Evolutionary conservation across 2,113 vertebrate genomes (phyloP), one percentile per base, ranked within the genome.

Genomic region (Corydoras maculifer): DNA sequence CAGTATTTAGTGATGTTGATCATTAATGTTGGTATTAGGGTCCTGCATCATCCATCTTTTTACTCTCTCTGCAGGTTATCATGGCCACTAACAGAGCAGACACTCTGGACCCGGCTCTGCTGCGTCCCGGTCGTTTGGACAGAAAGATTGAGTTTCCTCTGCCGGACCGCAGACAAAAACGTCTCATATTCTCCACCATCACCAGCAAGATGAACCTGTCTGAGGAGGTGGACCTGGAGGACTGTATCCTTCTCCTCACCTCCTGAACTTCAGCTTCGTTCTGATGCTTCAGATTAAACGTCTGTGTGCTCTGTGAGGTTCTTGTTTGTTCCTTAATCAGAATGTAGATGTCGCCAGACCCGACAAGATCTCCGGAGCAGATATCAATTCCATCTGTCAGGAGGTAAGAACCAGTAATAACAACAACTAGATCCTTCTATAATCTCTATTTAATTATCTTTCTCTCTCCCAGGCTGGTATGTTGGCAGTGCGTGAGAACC

Each of bases 141-240:
- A 86, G 95, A 0, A 98, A 97, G 82, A 98, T 98, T 0, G 95
- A 98, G 82, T 97, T 97, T 74, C 95, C 95, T 0, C 79, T 97
- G 72, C 94, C 95, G 0, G 95, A 98, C 83, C 92, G 95, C 55
- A 86, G 94, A 13, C 95, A 98, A 84, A 97, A 98, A 30, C 91
- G 95, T 0, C 83, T 98, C 18, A 91, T 98, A 79, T 97, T 97
- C 85, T 91, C 94, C 83, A 96, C 94, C 77, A 96, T 98, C 86
- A 96, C 93, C 75, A 93, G 93, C 82, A 96, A 94, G 80, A 98
- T 98, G 95, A 98, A 98, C 82, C 90, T 98, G 12, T 96, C 94
- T 0, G 95, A 98, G 82, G 95, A 98, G 79, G 93, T 98, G 7
- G 95, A 98, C 84, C 87, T 98, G 62, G 94, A 97, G 81, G 95